phyloP scores from a whole-genome alignment of 1,140 invertebrate genomes.

The Agrypnia vestita region DNA sequence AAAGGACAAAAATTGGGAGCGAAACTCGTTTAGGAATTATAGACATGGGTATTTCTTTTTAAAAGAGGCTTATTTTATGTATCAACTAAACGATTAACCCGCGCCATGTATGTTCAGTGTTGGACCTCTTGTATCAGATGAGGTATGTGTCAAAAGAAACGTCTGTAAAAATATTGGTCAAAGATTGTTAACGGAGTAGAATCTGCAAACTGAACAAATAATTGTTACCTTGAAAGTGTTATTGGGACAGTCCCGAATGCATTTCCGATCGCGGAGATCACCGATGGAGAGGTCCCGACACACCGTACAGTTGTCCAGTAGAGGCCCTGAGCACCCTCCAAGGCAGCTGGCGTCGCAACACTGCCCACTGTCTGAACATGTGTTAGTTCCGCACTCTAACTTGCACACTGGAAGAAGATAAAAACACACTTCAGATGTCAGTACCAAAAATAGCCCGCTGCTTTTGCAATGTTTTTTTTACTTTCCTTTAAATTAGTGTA shows the following conservation, averaged over 20 bases:
- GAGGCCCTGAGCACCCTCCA: conserved; percentile 83
- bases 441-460: too few relatives aligned
- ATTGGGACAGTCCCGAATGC: conserved; percentile 80
- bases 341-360: conserved; percentile 89
- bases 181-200: background rate
- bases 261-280: conserved; percentile 76
- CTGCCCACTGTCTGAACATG: conserved; percentile 73
- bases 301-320: conserved; percentile 79
- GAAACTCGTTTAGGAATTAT: too few relatives aligned
- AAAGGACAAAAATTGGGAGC: too few relatives aligned
- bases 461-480: too few relatives aligned
- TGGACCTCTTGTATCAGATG: too few relatives aligned
- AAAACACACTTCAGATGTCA: too few relatives aligned
- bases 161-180: background rate
- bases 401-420: conserved; percentile 72
- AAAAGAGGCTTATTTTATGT: too few relatives aligned
- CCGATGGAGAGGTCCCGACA: conserved; percentile 80
- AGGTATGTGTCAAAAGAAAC: too few relatives aligned
- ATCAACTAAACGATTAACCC: too few relatives aligned
- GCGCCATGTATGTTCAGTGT: too few relatives aligned
- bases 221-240: conserved; percentile 75
- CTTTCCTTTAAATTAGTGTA: too few relatives aligned
- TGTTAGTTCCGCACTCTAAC: conserved; percentile 63
- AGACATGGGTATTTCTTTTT: too few relatives aligned
- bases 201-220: background rate